Conservation (phyloP, 1,140 invertebrate species). For the Uloborus diversus region DNA sequence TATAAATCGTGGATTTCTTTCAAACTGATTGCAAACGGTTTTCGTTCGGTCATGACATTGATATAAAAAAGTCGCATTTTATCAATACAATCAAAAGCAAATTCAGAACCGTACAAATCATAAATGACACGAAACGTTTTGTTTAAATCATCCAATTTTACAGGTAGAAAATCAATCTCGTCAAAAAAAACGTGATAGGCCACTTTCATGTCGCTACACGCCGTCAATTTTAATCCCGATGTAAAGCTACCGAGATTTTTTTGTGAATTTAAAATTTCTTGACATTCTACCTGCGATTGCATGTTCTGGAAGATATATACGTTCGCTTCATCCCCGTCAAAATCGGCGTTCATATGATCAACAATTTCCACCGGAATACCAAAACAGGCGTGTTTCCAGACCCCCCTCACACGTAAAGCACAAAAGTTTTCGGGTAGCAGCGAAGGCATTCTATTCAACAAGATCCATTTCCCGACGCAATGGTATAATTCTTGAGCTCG, state of each 20-base stretch:
- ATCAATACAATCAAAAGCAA: conserved; percentile 1
- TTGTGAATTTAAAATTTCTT: neutral
- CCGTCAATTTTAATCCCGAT: neutral
- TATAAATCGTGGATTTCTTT: conserved; percentile 13
- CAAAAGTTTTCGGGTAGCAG: conserved; percentile 15
- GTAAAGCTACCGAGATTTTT: neutral
- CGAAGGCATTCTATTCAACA: conserved; percentile 18
- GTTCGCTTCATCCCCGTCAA: conserved; percentile 31
- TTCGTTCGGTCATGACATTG: neutral
- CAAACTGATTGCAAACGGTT: neutral
- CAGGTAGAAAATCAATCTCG: conserved; percentile 20
- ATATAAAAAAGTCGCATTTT: conserved; percentile 10
- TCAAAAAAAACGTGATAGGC: conserved; percentile 7
- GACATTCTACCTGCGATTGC: conserved; percentile 18
- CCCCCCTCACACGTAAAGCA: neutral
- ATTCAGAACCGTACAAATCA: conserved; percentile 7
- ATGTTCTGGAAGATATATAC: neutral
- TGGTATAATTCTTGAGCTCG: neutral
- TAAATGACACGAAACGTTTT: conserved; percentile 18
- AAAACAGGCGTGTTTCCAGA: neutral
- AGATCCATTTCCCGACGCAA: neutral
- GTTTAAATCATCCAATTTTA: neutral
- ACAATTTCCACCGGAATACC: conserved; percentile 19
- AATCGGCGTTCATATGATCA: conserved; percentile 11
- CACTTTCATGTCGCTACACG: conserved; percentile 26